Percentiles rank a stretch among this genome's conserved stretches.
Conservation (phyloP, 92 coral and sea anemone species). For the Umimayanthus chanpuru region DNA sequence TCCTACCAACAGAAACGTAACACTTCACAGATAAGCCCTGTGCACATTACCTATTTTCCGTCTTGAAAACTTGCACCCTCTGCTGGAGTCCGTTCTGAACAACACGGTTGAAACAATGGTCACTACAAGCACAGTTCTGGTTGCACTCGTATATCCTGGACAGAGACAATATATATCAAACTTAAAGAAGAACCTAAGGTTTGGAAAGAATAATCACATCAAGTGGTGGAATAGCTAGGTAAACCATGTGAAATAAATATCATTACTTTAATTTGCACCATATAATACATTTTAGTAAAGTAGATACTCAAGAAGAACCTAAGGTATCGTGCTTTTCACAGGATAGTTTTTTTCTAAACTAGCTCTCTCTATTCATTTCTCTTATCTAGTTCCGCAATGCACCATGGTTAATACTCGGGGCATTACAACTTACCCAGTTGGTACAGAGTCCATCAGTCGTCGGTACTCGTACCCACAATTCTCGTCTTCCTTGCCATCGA, state of each 20-base stretch:
- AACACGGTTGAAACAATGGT: slow-evolving; percentile 89
- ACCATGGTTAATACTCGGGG: not conserved
- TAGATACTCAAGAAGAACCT: no score
- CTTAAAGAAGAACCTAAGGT: no score
- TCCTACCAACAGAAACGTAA: not conserved
- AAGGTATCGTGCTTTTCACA: no score
- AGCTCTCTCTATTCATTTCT: not conserved
- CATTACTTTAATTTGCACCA: no score
- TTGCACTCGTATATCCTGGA: slow-evolving; percentile 93
- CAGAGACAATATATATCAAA: not conserved
- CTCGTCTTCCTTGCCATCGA: slow-evolving; percentile 80
- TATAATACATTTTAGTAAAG: no score
- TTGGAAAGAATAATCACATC: no score
- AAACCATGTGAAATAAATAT: no score
- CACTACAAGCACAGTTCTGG: slow-evolving; percentile 86
- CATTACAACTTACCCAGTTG: slow-evolving; percentile 79
- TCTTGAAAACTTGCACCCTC: slow-evolving; percentile 91
- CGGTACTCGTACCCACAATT: slow-evolving; percentile 81
- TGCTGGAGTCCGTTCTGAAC: slow-evolving; percentile 93
- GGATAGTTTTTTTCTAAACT: no score
- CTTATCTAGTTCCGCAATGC: not conserved
- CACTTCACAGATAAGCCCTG: not conserved
- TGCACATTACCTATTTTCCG: slow-evolving; percentile 75
- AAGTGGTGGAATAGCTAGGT: no score
- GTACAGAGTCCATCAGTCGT: slow-evolving; percentile 85